Percentiles rank a stretch among this genome's conserved stretches.
These are phyloP conservation scores for Helarctos malayanus DNA, from an alignment of 2,797 vertebrate genomes.

Conservation along the genomic window DNA sequence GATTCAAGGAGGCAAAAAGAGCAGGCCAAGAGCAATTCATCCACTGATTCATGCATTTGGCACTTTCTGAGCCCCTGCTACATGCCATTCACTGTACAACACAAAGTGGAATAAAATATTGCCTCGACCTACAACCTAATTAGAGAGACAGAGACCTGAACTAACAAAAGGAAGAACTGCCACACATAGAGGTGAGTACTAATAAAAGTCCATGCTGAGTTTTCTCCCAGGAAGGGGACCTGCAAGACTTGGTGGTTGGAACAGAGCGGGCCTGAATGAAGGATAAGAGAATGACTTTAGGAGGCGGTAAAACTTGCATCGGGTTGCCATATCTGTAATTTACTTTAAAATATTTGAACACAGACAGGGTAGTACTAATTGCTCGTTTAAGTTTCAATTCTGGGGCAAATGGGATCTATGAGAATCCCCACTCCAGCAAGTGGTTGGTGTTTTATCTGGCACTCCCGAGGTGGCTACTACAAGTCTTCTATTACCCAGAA, in stretches of 20 bases:
- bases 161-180: not conserved
- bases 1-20: not conserved
- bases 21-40: not conserved
- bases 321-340: not conserved
- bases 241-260: not conserved
- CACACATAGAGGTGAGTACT: not conserved
- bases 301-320: not conserved
- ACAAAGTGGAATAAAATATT: not conserved
- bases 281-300: not conserved
- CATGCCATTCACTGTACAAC: not conserved
- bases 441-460: not conserved
- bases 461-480: not conserved
- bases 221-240: not conserved
- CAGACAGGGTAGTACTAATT: not conserved
- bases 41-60: not conserved
- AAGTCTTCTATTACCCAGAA: not conserved
- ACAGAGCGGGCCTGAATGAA: not conserved
- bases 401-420: not conserved
- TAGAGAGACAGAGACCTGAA: not conserved
- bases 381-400: not conserved
- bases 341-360: not conserved
- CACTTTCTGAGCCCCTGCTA: not conserved
- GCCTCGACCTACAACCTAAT: not conserved
- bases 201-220: not conserved
- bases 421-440: not conserved